Evolutionary conservation across 2,888 invertebrate genomes (phyloP), one percentile per base, ranked within the genome.

Genomic region (Lasius fuliginosus): DNA sequence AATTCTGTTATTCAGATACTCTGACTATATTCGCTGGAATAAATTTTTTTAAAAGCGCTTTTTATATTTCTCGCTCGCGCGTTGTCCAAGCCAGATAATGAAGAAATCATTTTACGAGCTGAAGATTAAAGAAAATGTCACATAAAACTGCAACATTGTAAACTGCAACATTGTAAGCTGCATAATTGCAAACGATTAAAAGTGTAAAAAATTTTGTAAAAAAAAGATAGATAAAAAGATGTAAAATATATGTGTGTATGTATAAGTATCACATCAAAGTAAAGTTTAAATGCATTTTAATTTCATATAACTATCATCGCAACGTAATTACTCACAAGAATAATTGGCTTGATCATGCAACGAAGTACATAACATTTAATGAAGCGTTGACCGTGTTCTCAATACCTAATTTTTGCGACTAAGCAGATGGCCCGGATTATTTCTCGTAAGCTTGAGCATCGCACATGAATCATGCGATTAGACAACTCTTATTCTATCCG

Each of bases 381-480:
- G 15, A 42, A 75, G 23, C 36, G 33, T 64, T 36, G 49, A 53
- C 23, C 75, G 64, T 64, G 62, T 49, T 64, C 33, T 23, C 36
- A 46, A 64, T 75, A 75, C 15, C 6, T 64, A 23, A 74, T 74
- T 60, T 42, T 74, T 46, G 60, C 60, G 46, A 64, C 46, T 49
- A 27, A 65, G 23, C 36, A 49, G 11, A 62, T 30, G 62, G 42
- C n/a, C 23, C 64, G 23, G 49, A 49, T 76, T 64, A 36, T 36
- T 75, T 62, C 42, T 23, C 65, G 9, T 65, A 36, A 65, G 33
- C 18, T 49, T 27, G 49, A 76, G 6, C 49, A 65, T 76, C 36
- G 12, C 27, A 8, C 27, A 40, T 75, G 49, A 49, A 75, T 76
- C 65, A 65, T 12, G 53, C 18, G 53, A 76, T 65, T 53, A 27